Conservation (phyloP, 1,140 invertebrate genomes). For the Pantala flavescens region DNA sequence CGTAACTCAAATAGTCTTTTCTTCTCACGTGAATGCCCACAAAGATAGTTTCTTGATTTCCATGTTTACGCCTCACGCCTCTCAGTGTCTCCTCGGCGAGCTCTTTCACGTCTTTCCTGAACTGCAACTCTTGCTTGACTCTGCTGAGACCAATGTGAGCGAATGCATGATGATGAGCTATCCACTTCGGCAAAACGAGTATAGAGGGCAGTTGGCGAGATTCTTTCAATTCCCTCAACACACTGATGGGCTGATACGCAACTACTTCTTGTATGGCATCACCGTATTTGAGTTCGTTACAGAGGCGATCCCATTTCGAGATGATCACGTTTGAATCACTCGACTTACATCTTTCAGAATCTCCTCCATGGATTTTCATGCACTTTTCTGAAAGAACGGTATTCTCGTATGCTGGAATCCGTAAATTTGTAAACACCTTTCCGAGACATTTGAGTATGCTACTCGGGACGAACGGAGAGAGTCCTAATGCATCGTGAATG, state of each 20-base stretch:
- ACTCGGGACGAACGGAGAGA: background rate
- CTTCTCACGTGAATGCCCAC: background rate
- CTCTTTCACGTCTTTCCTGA: background rate
- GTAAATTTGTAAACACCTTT: background rate
- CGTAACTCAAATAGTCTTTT: background rate
- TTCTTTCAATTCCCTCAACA: background rate
- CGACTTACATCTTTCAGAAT: background rate
- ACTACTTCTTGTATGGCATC: background rate
- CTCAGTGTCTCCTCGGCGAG: background rate
- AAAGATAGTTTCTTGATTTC: background rate
- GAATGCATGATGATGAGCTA: background rate
- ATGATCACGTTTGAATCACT: too few species aligned
- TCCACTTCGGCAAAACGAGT: background rate
- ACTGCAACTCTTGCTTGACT: background rate
- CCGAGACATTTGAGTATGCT: background rate
- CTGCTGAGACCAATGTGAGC: background rate
- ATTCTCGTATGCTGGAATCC: background rate
- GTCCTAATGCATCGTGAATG: background rate
- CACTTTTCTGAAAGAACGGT: background rate
- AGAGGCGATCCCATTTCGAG: background rate
- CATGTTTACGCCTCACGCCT: background rate
- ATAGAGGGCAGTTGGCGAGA: background rate
- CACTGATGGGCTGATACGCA: background rate
- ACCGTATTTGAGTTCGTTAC: background rate
- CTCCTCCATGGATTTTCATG: background rate